Conservation (phyloP, 2,797 vertebrate species). For the Atherinosoma microstoma region DNA sequence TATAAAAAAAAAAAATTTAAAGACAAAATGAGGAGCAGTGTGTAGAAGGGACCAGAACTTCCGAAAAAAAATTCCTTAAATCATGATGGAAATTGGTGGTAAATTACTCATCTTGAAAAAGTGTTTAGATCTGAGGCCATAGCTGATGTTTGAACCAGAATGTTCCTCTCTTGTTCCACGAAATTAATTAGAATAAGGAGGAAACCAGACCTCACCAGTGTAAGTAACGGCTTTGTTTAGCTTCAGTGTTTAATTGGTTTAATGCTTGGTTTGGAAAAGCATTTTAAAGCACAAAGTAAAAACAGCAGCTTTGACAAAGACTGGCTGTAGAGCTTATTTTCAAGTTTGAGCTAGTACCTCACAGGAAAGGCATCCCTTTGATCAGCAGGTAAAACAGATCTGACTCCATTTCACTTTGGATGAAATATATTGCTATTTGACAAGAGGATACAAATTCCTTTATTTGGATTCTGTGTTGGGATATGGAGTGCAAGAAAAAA, state of each 20-base stretch:
- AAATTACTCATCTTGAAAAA: constrained; percentile 4
- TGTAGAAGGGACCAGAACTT: not conserved
- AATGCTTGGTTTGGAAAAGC: constrained; percentile 16
- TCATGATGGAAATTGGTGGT: not conserved
- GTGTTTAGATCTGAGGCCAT: not conserved
- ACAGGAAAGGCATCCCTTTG: constrained; percentile 43
- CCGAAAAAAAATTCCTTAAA: not conserved
- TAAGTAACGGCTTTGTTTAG: constrained; percentile 3
- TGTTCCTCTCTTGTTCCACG: not conserved
- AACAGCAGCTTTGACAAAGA: constrained; percentile 11
- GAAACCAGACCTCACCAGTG: not conserved
- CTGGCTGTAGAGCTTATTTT: constrained; percentile 5
- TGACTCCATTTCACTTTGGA: constrained; percentile 21
- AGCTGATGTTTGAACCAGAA: not conserved
- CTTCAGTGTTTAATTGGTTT: not conserved
- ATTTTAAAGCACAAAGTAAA: constrained; percentile 15
- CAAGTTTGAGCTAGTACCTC: constrained; percentile 22
- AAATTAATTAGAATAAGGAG: not conserved
- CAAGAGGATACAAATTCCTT: constrained; percentile 34
- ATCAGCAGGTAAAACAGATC: constrained; percentile 43
- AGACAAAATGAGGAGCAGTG: not conserved
- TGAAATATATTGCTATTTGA: constrained; percentile 41
- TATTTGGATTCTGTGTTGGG: constrained; percentile 37
- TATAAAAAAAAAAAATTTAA: not conserved
- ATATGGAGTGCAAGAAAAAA: constrained; percentile 16